Percentiles rank a stretch among this genome's conserved stretches.
These are phyloP conservation scores for Microcebus lehilahytsara DNA, from an alignment of 2,113 vertebrate genomes.

Conservation along the genomic window DNA sequence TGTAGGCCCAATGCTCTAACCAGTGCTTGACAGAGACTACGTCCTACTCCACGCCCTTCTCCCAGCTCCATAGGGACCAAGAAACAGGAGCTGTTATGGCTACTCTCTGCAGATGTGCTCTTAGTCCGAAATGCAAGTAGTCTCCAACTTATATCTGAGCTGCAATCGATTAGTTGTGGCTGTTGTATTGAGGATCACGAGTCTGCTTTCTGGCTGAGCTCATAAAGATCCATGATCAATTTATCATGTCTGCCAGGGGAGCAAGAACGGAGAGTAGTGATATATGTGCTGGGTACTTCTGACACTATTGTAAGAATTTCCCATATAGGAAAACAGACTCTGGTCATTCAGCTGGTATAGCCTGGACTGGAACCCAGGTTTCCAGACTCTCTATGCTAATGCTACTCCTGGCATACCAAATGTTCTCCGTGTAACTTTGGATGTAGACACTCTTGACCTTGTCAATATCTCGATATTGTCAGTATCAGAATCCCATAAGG, in stretches of 20 bases:
- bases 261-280: neutral
- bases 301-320: neutral
- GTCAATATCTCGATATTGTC: neutral
- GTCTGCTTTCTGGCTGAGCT: neutral
- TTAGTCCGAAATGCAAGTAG: neutral
- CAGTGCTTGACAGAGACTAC: neutral
- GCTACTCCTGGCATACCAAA: neutral
- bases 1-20: neutral
- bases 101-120: neutral
- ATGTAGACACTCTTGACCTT: neutral
- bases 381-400: neutral
- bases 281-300: neutral
- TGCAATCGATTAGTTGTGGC: neutral
- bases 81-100: neutral
- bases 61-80: neutral
- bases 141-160: neutral
- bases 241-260: neutral
- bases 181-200: neutral
- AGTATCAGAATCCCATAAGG: neutral
- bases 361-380: neutral
- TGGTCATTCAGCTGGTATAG: neutral
- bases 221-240: neutral
- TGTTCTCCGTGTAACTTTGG: neutral
- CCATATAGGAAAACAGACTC: neutral
- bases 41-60: neutral